Percentiles rank a stretch among this genome's conserved stretches.
These are phyloP conservation scores for Mimachlamys varia DNA, from an alignment of 2,888 invertebrate species.

Conservation along the genomic window DNA sequence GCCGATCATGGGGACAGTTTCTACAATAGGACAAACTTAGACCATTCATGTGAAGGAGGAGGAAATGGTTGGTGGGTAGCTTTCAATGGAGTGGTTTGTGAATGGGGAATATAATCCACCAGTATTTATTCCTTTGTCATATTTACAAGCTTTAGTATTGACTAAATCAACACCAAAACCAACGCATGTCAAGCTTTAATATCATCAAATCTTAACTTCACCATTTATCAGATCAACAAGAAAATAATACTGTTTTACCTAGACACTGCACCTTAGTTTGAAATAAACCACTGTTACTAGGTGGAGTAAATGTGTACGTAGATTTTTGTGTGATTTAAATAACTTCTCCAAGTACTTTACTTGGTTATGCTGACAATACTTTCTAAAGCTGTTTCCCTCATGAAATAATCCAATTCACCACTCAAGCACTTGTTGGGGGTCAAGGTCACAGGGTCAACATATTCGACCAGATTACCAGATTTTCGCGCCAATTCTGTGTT, in stretches of 20 bases:
- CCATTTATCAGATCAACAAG: neutral
- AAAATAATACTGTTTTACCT: neutral
- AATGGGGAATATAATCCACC: slow-evolving; percentile 31
- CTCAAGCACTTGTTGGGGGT: neutral
- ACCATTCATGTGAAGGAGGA: neutral
- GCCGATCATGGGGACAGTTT: neutral
- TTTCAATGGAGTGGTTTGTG: slow-evolving; percentile 22
- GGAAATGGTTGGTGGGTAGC: neutral
- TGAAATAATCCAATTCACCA: neutral
- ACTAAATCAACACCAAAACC: neutral
- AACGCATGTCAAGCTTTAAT: neutral
- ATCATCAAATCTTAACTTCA: neutral
- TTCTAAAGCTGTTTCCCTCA: neutral
- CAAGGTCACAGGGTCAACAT: neutral
- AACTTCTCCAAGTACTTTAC: neutral
- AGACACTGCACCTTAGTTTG: neutral
- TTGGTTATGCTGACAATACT: neutral
- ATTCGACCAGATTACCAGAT: neutral
- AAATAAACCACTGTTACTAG: neutral
- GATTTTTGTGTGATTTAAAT: neutral
- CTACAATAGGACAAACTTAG: neutral
- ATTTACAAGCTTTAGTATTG: slow-evolving; percentile 20
- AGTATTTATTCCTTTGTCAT: slow-evolving; percentile 11
- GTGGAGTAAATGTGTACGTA: neutral
- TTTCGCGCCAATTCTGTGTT: slow-evolving; percentile 8